phyloP scores from a whole-genome alignment of 1,140 invertebrate genomes.

The Monomorium pharaonis region DNA sequence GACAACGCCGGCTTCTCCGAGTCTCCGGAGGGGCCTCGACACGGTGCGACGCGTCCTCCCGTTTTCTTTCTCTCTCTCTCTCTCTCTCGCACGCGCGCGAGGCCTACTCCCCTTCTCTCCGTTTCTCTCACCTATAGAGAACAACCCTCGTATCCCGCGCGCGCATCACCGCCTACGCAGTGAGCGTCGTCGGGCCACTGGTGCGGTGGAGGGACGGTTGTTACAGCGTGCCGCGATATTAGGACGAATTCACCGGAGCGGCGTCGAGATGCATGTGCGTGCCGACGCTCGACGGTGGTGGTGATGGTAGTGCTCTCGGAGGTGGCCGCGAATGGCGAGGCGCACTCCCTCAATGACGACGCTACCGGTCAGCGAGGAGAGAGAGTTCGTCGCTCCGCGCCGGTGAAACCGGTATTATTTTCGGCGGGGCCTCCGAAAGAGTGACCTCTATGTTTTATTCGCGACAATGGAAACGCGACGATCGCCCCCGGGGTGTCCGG shows the following conservation, averaged over 20 bases:
- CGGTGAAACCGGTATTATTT: constrained; percentile 14
- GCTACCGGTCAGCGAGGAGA: no score
- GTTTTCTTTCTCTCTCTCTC: constrained; percentile 45
- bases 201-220: constrained; percentile 18
- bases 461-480: background rate
- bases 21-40: constrained; percentile 64
- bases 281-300: background rate
- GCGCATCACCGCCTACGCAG: constrained; percentile 3
- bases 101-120: background rate
- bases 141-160: background rate
- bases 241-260: background rate
- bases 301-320: no score
- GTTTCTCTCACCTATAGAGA: background rate
- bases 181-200: background rate
- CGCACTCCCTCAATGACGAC: no score
- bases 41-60: constrained; percentile 61
- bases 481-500: background rate
- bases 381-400: no score
- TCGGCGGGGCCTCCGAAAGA: background rate
- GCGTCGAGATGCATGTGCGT: background rate
- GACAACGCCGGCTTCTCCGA: constrained; percentile 55
- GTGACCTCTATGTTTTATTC: constrained; percentile 21
- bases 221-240: constrained; percentile 8
- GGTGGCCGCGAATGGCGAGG: no score
- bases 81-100: background rate